Evolutionary conservation across 2,888 invertebrate species (phyloP).

Genomic region (Diaprepes abbreviatus): DNA sequence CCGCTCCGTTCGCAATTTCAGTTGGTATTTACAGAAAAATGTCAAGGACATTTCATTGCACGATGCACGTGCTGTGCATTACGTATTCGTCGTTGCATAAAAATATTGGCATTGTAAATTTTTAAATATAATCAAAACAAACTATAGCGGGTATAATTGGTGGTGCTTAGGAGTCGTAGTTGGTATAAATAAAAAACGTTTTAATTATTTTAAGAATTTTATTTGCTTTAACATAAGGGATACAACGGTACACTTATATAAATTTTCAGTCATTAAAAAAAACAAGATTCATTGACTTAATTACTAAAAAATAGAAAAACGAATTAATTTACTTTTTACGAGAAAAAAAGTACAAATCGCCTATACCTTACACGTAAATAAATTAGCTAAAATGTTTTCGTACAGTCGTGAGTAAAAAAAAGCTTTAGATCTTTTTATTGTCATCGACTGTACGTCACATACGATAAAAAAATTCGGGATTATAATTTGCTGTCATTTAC

Average conservation of each 20-base stretch:
- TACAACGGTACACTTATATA: constrained; percentile 24
- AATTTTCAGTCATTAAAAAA: constrained; percentile 45
- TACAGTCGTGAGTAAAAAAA: background rate
- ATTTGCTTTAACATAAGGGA: constrained; percentile 29
- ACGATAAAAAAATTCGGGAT: background rate
- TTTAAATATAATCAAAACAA: too few species aligned
- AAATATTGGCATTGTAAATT: too few species aligned
- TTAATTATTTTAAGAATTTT: constrained; percentile 17
- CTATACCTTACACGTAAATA: constrained; percentile 36
- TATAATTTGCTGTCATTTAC: too few species aligned
- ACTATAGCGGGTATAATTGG: too few species aligned
- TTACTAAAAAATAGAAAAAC: constrained; percentile 28
- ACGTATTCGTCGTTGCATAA: too few species aligned
- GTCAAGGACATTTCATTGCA: too few species aligned
- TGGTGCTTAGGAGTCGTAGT: too few species aligned
- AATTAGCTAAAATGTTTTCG: constrained; percentile 6
- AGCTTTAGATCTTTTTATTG: background rate
- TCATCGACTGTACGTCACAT: background rate
- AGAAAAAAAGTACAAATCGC: constrained; percentile 37
- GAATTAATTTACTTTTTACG: background rate
- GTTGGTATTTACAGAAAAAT: too few species aligned
- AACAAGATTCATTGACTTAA: constrained; percentile 31
- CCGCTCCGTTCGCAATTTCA: too few species aligned
- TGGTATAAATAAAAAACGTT: constrained; percentile 6
- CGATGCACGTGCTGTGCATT: too few species aligned